phyloP scores from a whole-genome alignment of 2,797 vertebrate species.

The Acanthis flammea region DNA sequence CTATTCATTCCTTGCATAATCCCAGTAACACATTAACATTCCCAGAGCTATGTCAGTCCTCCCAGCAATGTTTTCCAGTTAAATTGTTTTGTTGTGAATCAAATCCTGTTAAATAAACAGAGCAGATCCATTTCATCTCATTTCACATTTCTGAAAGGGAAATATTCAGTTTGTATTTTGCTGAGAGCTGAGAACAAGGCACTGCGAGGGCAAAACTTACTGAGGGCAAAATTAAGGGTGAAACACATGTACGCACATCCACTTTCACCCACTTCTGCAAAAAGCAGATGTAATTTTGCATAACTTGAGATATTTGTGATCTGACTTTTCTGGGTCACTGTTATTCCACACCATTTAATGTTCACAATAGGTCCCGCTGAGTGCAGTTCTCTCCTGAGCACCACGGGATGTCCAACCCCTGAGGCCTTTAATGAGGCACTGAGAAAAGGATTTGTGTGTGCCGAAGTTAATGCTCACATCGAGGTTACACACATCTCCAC shows the following conservation, averaged over 20 bases:
- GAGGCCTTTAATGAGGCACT: not conserved
- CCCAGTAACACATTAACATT: not conserved
- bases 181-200: not conserved
- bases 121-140: not conserved
- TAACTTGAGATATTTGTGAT: not conserved
- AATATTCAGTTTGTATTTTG: not conserved
- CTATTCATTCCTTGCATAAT: not conserved
- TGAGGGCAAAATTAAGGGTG: not conserved
- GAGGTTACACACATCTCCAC: not conserved
- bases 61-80: not conserved
- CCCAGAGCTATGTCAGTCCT: not conserved
- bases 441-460: not conserved
- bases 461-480: not conserved
- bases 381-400: not conserved
- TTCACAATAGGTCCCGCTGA: not conserved
- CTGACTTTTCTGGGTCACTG: slow-evolving; percentile 9
- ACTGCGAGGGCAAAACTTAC: not conserved
- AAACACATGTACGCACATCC: fast-evolving
- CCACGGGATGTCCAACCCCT: not conserved
- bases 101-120: not conserved
- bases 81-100: not conserved
- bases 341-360: slow-evolving; percentile 1
- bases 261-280: not conserved
- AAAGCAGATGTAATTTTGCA: not conserved
- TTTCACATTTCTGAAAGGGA: not conserved